Evolutionary conservation across 2,113 vertebrate species (phyloP).

Genomic region (Corvus moneduloides): DNA sequence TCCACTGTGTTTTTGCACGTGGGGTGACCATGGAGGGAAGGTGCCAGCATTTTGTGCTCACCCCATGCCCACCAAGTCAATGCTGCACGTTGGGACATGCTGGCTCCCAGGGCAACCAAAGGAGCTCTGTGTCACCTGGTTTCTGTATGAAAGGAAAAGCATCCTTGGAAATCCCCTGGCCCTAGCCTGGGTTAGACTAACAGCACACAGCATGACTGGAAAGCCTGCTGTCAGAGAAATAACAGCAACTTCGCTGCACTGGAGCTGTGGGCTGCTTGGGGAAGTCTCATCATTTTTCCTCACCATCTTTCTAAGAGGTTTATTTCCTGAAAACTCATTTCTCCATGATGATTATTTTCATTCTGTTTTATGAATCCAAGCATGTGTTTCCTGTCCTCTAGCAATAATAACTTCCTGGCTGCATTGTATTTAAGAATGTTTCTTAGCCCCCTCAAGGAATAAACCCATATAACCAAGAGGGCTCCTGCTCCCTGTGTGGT

Average conservation of each 20-base stretch:
- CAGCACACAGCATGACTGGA: neutral
- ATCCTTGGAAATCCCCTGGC: neutral
- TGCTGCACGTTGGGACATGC: rapidly evolving
- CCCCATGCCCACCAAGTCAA: neutral
- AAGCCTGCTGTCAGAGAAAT: neutral
- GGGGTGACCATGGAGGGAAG: neutral
- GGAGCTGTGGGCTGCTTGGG: neutral
- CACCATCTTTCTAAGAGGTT: neutral
- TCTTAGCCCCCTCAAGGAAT: neutral
- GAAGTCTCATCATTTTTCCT: neutral
- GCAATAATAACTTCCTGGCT: neutral
- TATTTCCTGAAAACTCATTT: neutral
- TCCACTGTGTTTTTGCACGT: rapidly evolving
- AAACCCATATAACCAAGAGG: neutral
- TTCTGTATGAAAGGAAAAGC: neutral
- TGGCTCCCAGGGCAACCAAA: neutral
- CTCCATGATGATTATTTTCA: neutral
- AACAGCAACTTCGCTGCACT: neutral
- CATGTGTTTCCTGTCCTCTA: neutral
- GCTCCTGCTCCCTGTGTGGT: neutral
- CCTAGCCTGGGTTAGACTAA: neutral
- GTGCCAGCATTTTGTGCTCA: neutral
- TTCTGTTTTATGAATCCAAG: neutral
- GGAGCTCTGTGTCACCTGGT: neutral
- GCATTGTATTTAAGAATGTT: neutral